phyloP scores from a whole-genome alignment of 2,888 invertebrate genomes.

The Tetranychus piercei region DNA sequence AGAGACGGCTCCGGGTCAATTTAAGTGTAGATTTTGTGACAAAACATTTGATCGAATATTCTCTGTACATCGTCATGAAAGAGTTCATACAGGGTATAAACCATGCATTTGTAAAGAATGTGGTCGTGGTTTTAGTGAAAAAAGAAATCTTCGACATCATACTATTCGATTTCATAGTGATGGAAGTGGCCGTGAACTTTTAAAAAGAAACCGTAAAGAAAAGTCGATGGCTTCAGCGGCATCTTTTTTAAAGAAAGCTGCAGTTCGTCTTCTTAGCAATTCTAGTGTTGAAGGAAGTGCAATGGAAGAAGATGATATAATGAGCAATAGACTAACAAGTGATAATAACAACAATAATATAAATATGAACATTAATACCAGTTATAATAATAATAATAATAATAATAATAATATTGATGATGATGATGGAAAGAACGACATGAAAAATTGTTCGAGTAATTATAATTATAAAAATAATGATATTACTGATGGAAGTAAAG shows the following conservation, averaged over 20 bases:
- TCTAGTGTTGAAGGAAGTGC: neutral
- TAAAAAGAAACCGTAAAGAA: conserved; percentile 24
- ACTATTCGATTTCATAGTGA: conserved; percentile 32
- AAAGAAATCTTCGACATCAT: conserved; percentile 33
- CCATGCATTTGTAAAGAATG: conserved; percentile 33
- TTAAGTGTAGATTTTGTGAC: conserved; percentile 31
- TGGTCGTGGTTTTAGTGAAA: conserved; percentile 33
- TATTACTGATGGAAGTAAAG: neutral
- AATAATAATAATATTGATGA: neutral
- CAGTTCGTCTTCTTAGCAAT: conserved; percentile 7
- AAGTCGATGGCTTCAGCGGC: conserved; percentile 16
- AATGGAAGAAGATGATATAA: neutral
- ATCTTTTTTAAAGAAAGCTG: conserved; percentile 7
- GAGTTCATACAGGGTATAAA: conserved; percentile 33
- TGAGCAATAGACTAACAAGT: neutral
- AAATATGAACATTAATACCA: no score
- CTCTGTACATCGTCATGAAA: conserved; percentile 33
- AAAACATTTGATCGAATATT: conserved; percentile 33
- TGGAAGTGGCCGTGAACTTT: conserved; percentile 26
- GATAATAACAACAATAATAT: neutral
- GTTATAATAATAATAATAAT: neutral
- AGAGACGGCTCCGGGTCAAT: conserved; percentile 23
- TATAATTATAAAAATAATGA: neutral
- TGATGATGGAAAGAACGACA: neutral
- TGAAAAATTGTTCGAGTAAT: no score